These are phyloP conservation scores for Dynastes grantii DNA, from an alignment of 2,888 invertebrate genomes.

Conservation along the genomic window DNA sequence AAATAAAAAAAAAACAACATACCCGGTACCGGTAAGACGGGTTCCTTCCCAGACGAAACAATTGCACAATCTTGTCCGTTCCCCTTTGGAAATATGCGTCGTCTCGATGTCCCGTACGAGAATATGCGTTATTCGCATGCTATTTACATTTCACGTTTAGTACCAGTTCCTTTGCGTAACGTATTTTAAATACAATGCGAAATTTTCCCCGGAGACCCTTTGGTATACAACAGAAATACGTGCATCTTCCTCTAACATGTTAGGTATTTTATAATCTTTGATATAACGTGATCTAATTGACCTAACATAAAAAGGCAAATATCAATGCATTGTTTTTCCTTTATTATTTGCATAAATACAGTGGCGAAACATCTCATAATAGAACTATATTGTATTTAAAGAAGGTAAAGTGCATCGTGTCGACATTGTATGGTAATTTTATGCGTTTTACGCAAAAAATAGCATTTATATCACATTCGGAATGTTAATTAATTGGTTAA, in stretches of 20 bases:
- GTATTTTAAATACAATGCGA: slow-evolving; percentile 58
- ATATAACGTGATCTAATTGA: too few species aligned
- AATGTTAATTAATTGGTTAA: too few species aligned
- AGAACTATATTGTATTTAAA: too few species aligned
- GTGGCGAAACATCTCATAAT: too few species aligned
- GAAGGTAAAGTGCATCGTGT: too few species aligned
- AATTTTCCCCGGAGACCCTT: slow-evolving; percentile 52
- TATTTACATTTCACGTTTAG: slow-evolving; percentile 52
- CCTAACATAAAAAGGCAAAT: too few species aligned
- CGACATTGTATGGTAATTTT: too few species aligned
- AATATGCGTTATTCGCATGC: slow-evolving; percentile 57
- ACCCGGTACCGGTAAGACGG: slow-evolving; percentile 57
- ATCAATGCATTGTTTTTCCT: too few species aligned
- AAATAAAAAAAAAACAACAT: slow-evolving; percentile 52
- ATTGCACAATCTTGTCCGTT: slow-evolving; percentile 56
- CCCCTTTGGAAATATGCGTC: slow-evolving; percentile 26
- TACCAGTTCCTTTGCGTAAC: slow-evolving; percentile 56
- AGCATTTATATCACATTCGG: too few species aligned
- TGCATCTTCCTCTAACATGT: slow-evolving; percentile 12
- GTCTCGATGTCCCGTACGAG: slow-evolving; percentile 56
- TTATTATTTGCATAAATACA: too few species aligned
- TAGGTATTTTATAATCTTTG: background rate
- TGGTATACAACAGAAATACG: background rate
- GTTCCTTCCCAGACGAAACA: slow-evolving; percentile 52
- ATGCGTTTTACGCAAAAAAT: too few species aligned